These are phyloP conservation scores for Caenorhabditis auriculariae DNA, from an alignment of 2,888 invertebrate species.

Conservation along the genomic window DNA sequence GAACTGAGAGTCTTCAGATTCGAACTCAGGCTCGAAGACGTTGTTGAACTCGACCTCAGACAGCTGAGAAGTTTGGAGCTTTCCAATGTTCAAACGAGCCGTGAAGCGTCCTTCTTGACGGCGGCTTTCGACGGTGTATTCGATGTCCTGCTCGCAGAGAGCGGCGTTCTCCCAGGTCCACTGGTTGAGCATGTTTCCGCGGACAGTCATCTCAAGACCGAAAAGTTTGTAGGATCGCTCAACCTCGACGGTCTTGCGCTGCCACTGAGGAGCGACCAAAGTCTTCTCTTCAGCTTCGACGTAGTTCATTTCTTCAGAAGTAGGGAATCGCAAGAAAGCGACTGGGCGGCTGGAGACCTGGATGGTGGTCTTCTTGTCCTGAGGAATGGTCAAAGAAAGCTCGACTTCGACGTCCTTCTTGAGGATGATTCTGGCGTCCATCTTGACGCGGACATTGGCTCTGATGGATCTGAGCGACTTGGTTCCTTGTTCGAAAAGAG, in stretches of 20 bases:
- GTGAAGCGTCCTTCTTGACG: slow-evolving; percentile 24
- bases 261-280: slow-evolving; percentile 29
- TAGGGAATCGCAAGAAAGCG: slow-evolving; percentile 41
- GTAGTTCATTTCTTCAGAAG: slow-evolving; percentile 15
- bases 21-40: slow-evolving; percentile 32
- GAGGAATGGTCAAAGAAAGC: slow-evolving; percentile 23
- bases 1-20: slow-evolving; percentile 7
- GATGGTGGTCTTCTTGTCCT: slow-evolving; percentile 34
- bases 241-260: slow-evolving; percentile 26
- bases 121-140: slow-evolving; percentile 30
- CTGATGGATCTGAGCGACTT: slow-evolving; percentile 40
- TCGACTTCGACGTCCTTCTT: slow-evolving; percentile 17
- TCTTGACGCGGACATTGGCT: slow-evolving; percentile 45
- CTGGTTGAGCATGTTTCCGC: slow-evolving; percentile 33
- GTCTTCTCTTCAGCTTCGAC: slow-evolving; percentile 47
- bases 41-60: slow-evolving; percentile 16
- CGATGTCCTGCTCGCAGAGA: slow-evolving; percentile 47
- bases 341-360: slow-evolving; percentile 38
- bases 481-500: slow-evolving; percentile 49
- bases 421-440: slow-evolving; percentile 21
- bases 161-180: slow-evolving; percentile 24
- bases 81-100: slow-evolving; percentile 9
- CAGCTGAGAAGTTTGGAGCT: slow-evolving; percentile 11
- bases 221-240: slow-evolving; percentile 18
- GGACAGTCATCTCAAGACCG: slow-evolving; percentile 35